Percentiles rank a stretch among this genome's conserved stretches.
phyloP scores from a whole-genome alignment of 2,113 vertebrate species.

The Chrysochloris asiatica region DNA sequence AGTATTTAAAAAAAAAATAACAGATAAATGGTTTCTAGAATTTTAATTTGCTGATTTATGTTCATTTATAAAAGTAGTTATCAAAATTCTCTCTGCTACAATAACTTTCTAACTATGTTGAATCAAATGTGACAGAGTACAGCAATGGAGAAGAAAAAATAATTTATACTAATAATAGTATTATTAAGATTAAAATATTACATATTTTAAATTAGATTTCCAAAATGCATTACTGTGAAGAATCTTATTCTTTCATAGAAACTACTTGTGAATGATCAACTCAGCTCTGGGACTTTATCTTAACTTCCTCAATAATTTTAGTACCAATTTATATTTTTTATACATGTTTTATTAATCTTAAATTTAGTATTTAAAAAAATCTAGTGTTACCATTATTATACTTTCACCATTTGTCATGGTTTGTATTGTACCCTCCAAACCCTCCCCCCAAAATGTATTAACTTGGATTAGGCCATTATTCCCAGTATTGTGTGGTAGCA shows the following conservation, averaged over 20 bases:
- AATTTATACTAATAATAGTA: neutral
- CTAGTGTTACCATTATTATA: neutral
- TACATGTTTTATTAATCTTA: too few relatives aligned
- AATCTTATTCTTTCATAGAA: neutral
- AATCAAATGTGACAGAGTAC: neutral
- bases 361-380: too few relatives aligned
- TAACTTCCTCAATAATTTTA: neutral
- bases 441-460: neutral
- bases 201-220: conserved; percentile 13
- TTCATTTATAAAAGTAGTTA: neutral
- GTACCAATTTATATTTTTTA: neutral
- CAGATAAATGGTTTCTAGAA: conserved; percentile 6
- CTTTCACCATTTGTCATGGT: neutral
- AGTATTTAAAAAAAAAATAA: conserved; percentile 29
- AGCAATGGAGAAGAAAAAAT: conserved; percentile 1
- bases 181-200: conserved; percentile 22
- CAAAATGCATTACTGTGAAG: neutral
- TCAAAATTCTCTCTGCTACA: neutral
- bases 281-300: neutral
- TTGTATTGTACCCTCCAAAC: neutral
- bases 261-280: neutral
- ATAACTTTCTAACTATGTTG: conserved; percentile 13
- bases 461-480: neutral
- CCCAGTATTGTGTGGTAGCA: neutral
- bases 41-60: conserved; percentile 10